Base-by-base conservation (phyloP, 2,797 vertebrate species). In the Falco cherrug region DNA sequence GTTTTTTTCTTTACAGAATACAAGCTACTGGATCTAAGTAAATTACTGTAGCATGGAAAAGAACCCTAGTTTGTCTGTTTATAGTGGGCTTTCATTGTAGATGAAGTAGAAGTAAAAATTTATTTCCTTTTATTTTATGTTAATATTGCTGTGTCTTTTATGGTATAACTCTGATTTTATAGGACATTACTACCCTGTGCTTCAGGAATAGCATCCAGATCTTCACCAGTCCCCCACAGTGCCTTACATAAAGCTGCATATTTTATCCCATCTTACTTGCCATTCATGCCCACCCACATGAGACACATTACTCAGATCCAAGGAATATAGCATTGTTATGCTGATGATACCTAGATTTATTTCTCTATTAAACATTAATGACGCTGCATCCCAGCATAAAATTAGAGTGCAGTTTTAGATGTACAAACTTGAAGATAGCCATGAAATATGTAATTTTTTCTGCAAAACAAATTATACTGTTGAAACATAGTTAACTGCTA, bases 301-400 rank as follows among this genome's bases (percentile, higher is more conserved):
- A 89, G 94, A 89, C 65, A 82, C 73, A 93, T 95, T 90, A 95
- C 83, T 92, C 80, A 81, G 45, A 95, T 70, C 37, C 81, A 84
- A 93, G 94, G 83, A 96, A 90, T 87, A 92, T 57, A 94, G 76
- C 90, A 88, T 92, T 97, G 84, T 90, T 95, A 94, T 88, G 87
- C 47, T 95, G 93, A 95, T 94, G 94, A 94, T 70, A 92, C 68
- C 65, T 75, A 93, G 87, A 84, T 96, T 95, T 96, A 96, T 94
- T 95, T 95, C 75, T 45, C 71, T 70, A 70, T 93, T 95, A 95
- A 97, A 93, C 45, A 87, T 76, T 85, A 94, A 96, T 70, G 94
- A 94, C 60, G 73, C 68, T 60, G 59, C 53, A 89, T 33, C 43
- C 74, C 50, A 48, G 43, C 19, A 95, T 85, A 95, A 93, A 90